Percentiles rank a stretch among this genome's conserved stretches.
phyloP scores from a whole-genome alignment of 2,113 vertebrate genomes.

The Siniperca chuatsi region DNA sequence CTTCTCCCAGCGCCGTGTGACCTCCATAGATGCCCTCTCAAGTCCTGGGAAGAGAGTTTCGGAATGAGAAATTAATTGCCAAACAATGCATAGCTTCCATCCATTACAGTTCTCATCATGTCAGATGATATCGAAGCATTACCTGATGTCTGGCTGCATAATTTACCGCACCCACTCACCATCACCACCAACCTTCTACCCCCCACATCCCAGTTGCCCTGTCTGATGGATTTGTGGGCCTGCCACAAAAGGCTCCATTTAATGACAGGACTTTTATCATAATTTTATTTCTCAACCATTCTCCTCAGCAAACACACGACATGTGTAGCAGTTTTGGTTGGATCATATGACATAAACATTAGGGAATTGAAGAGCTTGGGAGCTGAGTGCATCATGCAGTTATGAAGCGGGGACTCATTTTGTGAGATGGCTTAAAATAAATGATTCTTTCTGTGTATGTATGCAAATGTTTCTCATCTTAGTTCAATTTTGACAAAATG shows the following conservation, averaged over 20 bases:
- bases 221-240: conserved; percentile 81
- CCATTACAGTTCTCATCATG: conserved; percentile 91
- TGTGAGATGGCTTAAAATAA: conserved; percentile 10
- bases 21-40: conserved; percentile 87
- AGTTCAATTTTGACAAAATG: too few species aligned
- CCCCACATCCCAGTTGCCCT: conserved; percentile 34
- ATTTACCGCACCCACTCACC: conserved; percentile 83
- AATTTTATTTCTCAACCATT: conserved; percentile 64
- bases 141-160: conserved; percentile 88
- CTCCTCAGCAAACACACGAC: conserved; percentile 33
- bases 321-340: conserved; percentile 23
- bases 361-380: conserved; percentile 32
- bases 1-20: conserved; percentile 83
- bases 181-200: background rate
- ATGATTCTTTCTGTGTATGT: background rate
- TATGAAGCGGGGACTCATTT: background rate
- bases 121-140: conserved; percentile 90
- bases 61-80: conserved; percentile 91
- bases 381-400: conserved; percentile 34
- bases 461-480: background rate
- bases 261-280: conserved; percentile 79
- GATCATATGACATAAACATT: conserved; percentile 23
- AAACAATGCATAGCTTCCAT: conserved; percentile 90
- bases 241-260: conserved; percentile 80
- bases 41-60: conserved; percentile 80